Percentiles rank a stretch among this genome's conserved stretches.
phyloP scores from a whole-genome alignment of 2,797 vertebrate genomes.

The Hydrophis major region DNA sequence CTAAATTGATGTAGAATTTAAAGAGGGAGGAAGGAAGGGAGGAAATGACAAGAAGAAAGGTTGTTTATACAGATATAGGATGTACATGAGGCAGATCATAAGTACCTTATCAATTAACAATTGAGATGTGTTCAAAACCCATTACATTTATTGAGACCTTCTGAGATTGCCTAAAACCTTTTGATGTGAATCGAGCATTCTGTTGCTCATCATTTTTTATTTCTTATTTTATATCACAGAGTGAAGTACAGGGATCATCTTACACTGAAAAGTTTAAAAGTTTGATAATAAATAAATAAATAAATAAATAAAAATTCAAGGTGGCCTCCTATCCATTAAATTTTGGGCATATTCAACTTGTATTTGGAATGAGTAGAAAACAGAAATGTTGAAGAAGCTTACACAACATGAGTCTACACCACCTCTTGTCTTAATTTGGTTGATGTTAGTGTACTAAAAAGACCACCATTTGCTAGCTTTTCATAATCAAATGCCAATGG shows the following conservation, averaged over 20 bases:
- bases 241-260: neutral
- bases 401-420: neutral
- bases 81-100: neutral
- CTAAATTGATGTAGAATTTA: neutral
- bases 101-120: neutral
- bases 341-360: neutral
- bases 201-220: neutral
- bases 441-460: neutral
- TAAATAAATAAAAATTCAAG: neutral
- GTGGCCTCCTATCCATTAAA: neutral
- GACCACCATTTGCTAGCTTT: neutral
- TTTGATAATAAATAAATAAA: neutral
- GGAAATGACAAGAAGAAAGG: neutral
- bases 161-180: neutral
- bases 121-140: neutral
- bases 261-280: neutral
- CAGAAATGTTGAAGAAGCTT: neutral
- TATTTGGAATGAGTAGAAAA: neutral
- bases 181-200: neutral
- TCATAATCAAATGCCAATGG: neutral
- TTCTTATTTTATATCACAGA: neutral
- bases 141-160: neutral
- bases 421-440: neutral
- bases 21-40: neutral
- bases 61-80: neutral